Base-by-base conservation (phyloP, 2,797 vertebrate species). In the Malurus splendens region DNA sequence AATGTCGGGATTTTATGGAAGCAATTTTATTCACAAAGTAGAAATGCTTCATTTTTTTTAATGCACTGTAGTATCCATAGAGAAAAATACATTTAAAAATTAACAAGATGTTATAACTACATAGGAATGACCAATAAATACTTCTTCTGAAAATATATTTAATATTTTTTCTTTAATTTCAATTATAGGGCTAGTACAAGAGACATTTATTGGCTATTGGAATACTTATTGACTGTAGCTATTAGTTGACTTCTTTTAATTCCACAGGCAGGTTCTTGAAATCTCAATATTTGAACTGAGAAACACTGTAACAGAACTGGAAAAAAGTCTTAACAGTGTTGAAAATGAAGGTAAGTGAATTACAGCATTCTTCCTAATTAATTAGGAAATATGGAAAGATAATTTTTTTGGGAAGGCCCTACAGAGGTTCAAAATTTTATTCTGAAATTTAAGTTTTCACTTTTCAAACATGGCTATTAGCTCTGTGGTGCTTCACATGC, bases 281-380 rank as follows among this genome's bases (percentile, higher is more conserved):
- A 97, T 96, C 27, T 99, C 98, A 3, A 92, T 98, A 77, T 96
- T 94, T 90, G 98, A 98, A 83, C 93, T 99, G 94, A 96, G 91
- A 87, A 97, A 93, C 27, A 98, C 97, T 18, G 90, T 98, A 94
- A 68, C 71, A 54, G 98, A 98, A 78, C 95, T 99, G 78, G 98
- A 98, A 84, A 96, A 97, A 36, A 96, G 95, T 78, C 96, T 99
- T 70, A 95, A 90, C 51, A 95, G 85, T 87, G 93, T 97, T 65
- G 97, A 98, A 28, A 97, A 97, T 64, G 97, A 98, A 97, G 98
- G 98, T 98, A 90, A 93, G 92, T 91, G 32, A 44, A 76, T 67
- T 60, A 33, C 36, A 80, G 22, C 24, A n/a, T 7, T 57, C 24
- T 71, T 72, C 17, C 30, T 41, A 85, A 78, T 45, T 47, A 38